A percentile compares a stretch with the other conserved stretches of the same genome.
These are phyloP conservation scores for Ariolimax columbianus DNA, from an alignment of 2,888 invertebrate species.

Conservation along the genomic window DNA sequence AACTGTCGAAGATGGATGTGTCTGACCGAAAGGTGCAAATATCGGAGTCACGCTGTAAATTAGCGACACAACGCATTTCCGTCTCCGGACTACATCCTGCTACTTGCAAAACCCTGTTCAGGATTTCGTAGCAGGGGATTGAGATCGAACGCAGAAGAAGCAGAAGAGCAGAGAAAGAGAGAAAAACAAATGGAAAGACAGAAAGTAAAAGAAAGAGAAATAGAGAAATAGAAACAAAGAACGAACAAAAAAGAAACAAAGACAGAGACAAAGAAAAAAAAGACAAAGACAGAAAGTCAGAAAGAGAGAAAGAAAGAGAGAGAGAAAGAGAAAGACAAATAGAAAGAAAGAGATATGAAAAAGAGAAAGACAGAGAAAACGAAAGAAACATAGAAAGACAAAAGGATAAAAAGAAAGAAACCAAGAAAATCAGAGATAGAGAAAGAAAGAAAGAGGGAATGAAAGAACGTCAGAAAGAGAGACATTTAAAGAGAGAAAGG, in stretches of 20 bases:
- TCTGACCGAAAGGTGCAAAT: no score
- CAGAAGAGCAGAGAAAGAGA: background rate
- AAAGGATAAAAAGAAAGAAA: background rate
- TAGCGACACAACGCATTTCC: no score
- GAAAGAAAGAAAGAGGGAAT: background rate
- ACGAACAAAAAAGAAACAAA: background rate
- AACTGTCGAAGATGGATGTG: no score
- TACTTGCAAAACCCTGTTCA: no score
- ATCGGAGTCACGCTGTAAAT: no score
- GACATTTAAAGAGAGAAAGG: conserved; percentile 10
- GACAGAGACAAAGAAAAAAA: no score
- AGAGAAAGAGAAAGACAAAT: no score
- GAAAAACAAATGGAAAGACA: background rate
- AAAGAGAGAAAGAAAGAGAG: background rate
- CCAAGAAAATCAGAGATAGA: background rate
- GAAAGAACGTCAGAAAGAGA: background rate
- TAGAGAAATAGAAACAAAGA: background rate
- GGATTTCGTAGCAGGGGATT: no score
- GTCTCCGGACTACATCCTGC: no score
- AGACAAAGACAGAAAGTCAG: background rate
- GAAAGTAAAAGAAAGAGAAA: background rate
- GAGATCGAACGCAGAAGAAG: no score
- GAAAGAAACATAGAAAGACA: background rate
- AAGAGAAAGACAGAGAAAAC: background rate
- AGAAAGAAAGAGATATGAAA: no score